Base-by-base conservation (phyloP, 2,113 vertebrate genomes). In the Cavia porcellus region DNA sequence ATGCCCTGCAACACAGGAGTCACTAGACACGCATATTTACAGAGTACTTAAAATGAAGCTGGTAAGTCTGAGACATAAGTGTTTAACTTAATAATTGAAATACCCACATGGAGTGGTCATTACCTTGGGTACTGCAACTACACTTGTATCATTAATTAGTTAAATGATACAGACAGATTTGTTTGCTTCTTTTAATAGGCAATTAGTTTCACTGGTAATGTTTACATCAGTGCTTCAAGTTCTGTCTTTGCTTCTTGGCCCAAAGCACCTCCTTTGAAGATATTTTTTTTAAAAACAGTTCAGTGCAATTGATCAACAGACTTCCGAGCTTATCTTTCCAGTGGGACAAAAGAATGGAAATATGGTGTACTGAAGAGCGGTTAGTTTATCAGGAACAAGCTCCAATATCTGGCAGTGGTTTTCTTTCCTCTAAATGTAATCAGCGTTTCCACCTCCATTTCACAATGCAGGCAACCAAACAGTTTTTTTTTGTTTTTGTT, bases 61-160 rank as follows among this genome's bases (percentile, higher is more conserved):
- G 92, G 30, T 50, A n/a, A 68, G 11, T 80, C 8, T 42, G 50
- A 91, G 24, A 6, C 82, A 66, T 80, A 15, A 19, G 28, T 7
- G 35, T 68, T 84, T 86, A 70, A 90, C 70, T 28, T 32, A 66
- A 84, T 42, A 92, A 64, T 79, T 89, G 92, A 77, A 66, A 35
- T 50, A 77, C 30, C 24, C 45, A 66, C 12, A 4, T 24, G 24
- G 47, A 87, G 42, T 12, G 3, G 13, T 28, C 12, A 57, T 22
- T 74, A 2, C 45, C 30, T 45, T 80, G 15, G 35, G 45, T 61
- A 59, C 15, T 1, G 47, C 42, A 82, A 7, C 4, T 96, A 89
- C 28, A 82, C 7, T 52, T 79, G 64, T 45, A 59, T 7, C 25
- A 32, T 32, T 93, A 14, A 52, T 89, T 93, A 22, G 24, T 52